These are phyloP conservation scores for Drosophila tropicalis DNA, from an alignment of 1,140 invertebrate genomes.

Conservation along the genomic window DNA sequence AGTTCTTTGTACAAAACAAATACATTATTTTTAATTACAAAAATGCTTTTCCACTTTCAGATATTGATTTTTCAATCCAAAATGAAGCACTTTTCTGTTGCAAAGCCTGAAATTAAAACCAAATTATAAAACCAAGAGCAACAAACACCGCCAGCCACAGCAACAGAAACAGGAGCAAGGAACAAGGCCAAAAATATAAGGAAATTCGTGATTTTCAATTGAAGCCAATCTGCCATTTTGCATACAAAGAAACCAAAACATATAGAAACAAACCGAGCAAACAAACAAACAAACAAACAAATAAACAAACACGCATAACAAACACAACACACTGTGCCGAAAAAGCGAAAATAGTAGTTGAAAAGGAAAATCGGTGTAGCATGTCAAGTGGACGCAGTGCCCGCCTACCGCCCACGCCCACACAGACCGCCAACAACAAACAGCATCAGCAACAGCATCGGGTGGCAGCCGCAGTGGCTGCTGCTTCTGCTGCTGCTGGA, in stretches of 20 bases:
- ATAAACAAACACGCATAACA: conserved; percentile 15
- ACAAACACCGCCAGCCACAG: conserved; percentile 4
- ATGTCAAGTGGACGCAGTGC: conserved; percentile 83
- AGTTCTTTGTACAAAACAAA: not conserved
- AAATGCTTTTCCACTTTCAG: conserved; percentile 30
- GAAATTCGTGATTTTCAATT: conserved; percentile 26
- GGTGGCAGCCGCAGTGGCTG: conserved; percentile 33
- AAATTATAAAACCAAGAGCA: conserved; percentile 41
- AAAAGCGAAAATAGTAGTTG: not conserved
- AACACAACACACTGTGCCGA: conserved; percentile 2
- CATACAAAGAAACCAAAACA: conserved; percentile 15
- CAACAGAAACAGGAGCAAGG: not conserved
- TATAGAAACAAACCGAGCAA: not conserved
- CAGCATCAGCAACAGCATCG: conserved; percentile 54
- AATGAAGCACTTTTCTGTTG: conserved; percentile 37
- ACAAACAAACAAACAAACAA: conserved; percentile 1
- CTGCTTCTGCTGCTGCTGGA: conserved; percentile 33
- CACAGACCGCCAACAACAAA: conserved; percentile 73
- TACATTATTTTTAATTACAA: not conserved
- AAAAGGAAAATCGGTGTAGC: conserved; percentile 56
- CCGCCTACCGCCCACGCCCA: conserved; percentile 81
- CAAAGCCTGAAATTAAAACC: conserved; percentile 49
- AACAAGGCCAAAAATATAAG: not conserved
- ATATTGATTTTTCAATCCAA: conserved; percentile 36
- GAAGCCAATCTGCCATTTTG: conserved; percentile 22